A percentile compares a stretch with the other conserved stretches of the same genome.
Conservation (phyloP, 2,888 invertebrate species). For the Folsomia manolachei region DNA sequence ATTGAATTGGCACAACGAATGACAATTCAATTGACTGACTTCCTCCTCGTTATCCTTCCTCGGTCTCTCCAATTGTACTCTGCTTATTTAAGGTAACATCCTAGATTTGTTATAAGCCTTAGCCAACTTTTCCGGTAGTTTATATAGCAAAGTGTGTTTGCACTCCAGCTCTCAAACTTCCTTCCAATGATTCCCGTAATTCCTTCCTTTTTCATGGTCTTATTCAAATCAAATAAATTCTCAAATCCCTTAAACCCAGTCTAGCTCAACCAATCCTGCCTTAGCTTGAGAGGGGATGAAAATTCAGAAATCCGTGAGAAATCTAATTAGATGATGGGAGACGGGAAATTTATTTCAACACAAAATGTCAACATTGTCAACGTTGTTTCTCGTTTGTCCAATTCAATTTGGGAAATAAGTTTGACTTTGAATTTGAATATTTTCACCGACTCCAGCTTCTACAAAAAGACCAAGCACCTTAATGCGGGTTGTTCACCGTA, state of each 20-base stretch:
- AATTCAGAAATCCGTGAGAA: constrained; percentile 17
- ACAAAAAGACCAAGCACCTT: too few species aligned
- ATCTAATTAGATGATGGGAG: constrained; percentile 24
- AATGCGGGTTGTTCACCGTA: too few species aligned
- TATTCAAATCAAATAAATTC: not conserved
- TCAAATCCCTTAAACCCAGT: not conserved
- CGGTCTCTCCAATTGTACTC: too few species aligned
- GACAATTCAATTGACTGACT: constrained; percentile 15
- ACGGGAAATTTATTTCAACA: constrained; percentile 22
- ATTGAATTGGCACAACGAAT: constrained; percentile 19
- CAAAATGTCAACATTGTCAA: constrained; percentile 26
- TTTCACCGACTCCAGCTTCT: not conserved
- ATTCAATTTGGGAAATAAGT: constrained; percentile 22
- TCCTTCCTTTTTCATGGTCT: not conserved
- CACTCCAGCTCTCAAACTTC: too few species aligned
- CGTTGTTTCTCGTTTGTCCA: constrained; percentile 22
- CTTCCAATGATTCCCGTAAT: not conserved
- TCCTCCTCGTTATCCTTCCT: too few species aligned
- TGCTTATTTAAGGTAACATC: too few species aligned
- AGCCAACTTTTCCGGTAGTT: too few species aligned
- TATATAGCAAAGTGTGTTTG: too few species aligned
- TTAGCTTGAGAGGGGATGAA: too few species aligned
- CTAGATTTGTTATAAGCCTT: too few species aligned
- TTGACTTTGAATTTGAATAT: constrained; percentile 14
- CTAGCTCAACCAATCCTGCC: too few species aligned